Evolutionary conservation across 2,797 vertebrate genomes (phyloP).

Genomic region (Pristis pectinata): DNA sequence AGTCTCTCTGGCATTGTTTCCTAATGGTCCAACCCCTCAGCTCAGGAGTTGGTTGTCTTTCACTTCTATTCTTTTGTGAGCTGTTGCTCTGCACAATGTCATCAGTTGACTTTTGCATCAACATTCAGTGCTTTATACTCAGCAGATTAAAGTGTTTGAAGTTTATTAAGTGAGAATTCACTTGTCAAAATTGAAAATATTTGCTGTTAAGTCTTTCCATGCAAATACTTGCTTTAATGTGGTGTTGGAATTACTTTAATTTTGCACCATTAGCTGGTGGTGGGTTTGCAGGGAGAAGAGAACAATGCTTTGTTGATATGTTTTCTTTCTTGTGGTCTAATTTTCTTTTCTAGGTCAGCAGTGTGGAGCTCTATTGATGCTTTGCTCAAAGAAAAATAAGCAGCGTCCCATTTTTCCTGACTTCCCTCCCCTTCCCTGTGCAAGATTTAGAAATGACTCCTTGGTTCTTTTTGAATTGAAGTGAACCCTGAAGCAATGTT

Average conservation of each 20-base stretch:
- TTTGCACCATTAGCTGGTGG: background rate
- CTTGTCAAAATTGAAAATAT: background rate
- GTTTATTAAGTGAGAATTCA: background rate
- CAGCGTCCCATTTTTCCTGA: background rate
- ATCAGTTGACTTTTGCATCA: background rate
- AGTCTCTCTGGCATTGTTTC: background rate
- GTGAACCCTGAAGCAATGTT: background rate
- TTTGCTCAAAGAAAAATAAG: background rate
- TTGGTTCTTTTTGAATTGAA: background rate
- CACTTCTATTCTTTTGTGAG: background rate
- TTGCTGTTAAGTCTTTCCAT: too few relatives aligned
- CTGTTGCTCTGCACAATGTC: background rate
- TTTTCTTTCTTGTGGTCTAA: background rate
- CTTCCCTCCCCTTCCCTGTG: background rate
- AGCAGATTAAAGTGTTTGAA: background rate
- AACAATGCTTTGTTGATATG: background rate
- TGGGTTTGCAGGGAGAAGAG: background rate
- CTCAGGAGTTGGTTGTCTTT: background rate
- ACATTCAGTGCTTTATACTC: too few relatives aligned
- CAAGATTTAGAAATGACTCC: background rate
- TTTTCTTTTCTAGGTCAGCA: background rate
- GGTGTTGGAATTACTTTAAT: background rate
- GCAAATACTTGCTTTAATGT: background rate
- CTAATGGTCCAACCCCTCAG: background rate
- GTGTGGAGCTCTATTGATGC: background rate